These are phyloP conservation scores for Halcyon smyrnensis DNA, from an alignment of 2,797 vertebrate species.

Conservation along the genomic window DNA sequence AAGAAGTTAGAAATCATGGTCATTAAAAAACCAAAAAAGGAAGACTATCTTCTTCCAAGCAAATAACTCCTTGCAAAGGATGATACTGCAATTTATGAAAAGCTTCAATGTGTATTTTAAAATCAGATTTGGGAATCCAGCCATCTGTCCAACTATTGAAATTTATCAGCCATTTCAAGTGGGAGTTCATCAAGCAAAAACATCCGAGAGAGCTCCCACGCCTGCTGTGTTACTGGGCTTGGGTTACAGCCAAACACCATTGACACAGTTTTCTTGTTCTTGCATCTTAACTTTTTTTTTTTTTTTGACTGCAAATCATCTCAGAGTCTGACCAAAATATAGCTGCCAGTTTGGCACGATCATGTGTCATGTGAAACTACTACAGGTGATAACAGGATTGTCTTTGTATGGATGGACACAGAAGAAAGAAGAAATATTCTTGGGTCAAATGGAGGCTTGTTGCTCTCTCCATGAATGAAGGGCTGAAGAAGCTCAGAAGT, in stretches of 20 bases:
- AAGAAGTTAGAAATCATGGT: not conserved
- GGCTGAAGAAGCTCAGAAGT: not conserved
- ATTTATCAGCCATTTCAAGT: conserved; percentile 40
- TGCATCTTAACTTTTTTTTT: not conserved
- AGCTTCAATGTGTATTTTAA: conserved; percentile 35
- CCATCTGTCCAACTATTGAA: conserved; percentile 71
- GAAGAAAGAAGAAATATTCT: not conserved
- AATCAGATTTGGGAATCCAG: conserved; percentile 23
- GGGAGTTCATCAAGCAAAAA: conserved; percentile 39
- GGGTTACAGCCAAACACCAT: conserved; percentile 40
- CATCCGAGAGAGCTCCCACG: conserved; percentile 38
- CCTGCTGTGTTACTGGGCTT: conserved; percentile 27
- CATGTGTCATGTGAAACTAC: not conserved
- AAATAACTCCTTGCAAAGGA: not conserved
- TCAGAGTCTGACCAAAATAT: not conserved
- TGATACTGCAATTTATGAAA: not conserved
- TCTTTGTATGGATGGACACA: accelerated
- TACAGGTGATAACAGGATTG: not conserved
- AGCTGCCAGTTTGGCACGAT: not conserved
- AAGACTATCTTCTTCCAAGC: not conserved
- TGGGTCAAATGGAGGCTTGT: accelerated
- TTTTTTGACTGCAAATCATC: not conserved
- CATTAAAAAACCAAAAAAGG: not conserved
- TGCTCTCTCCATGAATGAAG: not conserved
- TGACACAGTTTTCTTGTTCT: conserved; percentile 44